These are phyloP conservation scores for Dicyrtomina minuta DNA, from an alignment of 2,888 invertebrate species.

Conservation along the genomic window DNA sequence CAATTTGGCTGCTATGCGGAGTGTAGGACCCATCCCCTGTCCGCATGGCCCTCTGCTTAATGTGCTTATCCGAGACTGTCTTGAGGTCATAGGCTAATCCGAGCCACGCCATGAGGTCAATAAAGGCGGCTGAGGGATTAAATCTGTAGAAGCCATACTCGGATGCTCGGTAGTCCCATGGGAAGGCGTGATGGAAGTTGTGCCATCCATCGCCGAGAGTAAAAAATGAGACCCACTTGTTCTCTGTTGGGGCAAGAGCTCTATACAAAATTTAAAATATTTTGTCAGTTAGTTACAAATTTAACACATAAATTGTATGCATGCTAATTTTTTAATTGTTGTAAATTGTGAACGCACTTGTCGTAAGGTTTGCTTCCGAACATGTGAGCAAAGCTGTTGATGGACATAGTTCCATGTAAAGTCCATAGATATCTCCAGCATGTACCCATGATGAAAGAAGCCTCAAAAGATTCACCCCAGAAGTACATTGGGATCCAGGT, in stretches of 20 bases:
- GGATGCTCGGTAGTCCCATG: slow-evolving; percentile 65
- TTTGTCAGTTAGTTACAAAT: too few relatives aligned
- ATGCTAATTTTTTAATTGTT: too few relatives aligned
- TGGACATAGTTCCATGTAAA: not conserved
- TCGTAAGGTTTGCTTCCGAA: slow-evolving; percentile 37
- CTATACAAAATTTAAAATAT: slow-evolving; percentile 61
- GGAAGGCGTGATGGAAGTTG: slow-evolving; percentile 86
- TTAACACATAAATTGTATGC: too few relatives aligned
- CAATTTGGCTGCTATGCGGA: too few relatives aligned
- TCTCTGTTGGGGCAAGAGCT: slow-evolving; percentile 76
- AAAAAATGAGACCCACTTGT: slow-evolving; percentile 68
- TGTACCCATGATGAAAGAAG: not conserved
- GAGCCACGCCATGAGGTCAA: slow-evolving; percentile 63
- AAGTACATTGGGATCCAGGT: not conserved
- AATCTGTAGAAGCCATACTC: slow-evolving; percentile 54
- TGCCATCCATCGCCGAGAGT: slow-evolving; percentile 82
- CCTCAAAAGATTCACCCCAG: not conserved
- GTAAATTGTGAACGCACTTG: slow-evolving; percentile 73
- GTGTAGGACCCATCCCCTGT: slow-evolving; percentile 69
- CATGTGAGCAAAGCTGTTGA: slow-evolving; percentile 21
- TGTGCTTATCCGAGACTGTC: slow-evolving; percentile 66
- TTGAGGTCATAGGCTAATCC: slow-evolving; percentile 69
- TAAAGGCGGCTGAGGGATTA: slow-evolving; percentile 66
- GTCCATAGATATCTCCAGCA: not conserved
- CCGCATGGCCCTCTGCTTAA: slow-evolving; percentile 68